These are phyloP conservation scores for Gobius niger DNA, from an alignment of 2,113 vertebrate genomes.

Conservation along the genomic window DNA sequence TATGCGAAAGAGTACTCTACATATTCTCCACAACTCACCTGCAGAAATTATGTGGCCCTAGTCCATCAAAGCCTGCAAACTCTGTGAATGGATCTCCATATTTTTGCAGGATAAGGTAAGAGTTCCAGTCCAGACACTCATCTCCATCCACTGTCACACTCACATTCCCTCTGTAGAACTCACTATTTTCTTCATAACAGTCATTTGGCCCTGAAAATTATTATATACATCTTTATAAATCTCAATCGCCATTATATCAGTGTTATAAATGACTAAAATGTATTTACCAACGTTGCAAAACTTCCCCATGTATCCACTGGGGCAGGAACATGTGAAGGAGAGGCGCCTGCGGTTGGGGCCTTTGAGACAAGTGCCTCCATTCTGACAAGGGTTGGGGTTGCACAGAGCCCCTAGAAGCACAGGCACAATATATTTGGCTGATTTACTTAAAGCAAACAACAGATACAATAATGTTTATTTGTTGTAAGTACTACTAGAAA, in stretches of 20 bases:
- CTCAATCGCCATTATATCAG: not conserved
- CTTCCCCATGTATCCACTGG: slow-evolving; percentile 45
- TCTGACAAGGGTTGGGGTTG: slow-evolving; percentile 62
- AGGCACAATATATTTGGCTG: not conserved
- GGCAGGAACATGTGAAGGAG: slow-evolving; percentile 57
- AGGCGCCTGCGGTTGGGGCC: slow-evolving; percentile 1
- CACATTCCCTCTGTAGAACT: slow-evolving; percentile 54
- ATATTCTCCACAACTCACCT: slow-evolving; percentile 41
- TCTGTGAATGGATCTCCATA: slow-evolving; percentile 21
- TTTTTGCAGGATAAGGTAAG: slow-evolving; percentile 45
- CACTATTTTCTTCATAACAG: slow-evolving; percentile 60
- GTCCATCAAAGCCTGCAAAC: slow-evolving; percentile 36
- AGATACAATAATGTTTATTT: no score
- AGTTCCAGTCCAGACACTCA: slow-evolving; percentile 70
- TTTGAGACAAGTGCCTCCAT: slow-evolving; percentile 58
- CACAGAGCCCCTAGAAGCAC: slow-evolving; percentile 48
- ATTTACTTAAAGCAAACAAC: no score
- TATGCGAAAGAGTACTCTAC: no score
- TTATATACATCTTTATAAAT: not conserved
- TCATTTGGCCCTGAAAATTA: slow-evolving; percentile 49
- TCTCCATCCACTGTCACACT: slow-evolving; percentile 48
- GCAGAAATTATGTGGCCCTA: slow-evolving; percentile 67
- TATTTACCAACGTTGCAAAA: slow-evolving; percentile 69
- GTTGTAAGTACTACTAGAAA: not conserved
- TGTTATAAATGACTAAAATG: not conserved